Percentiles rank a stretch among this genome's conserved stretches.
Conservation (phyloP, 2,113 vertebrate genomes). For the Callipepla californica region DNA sequence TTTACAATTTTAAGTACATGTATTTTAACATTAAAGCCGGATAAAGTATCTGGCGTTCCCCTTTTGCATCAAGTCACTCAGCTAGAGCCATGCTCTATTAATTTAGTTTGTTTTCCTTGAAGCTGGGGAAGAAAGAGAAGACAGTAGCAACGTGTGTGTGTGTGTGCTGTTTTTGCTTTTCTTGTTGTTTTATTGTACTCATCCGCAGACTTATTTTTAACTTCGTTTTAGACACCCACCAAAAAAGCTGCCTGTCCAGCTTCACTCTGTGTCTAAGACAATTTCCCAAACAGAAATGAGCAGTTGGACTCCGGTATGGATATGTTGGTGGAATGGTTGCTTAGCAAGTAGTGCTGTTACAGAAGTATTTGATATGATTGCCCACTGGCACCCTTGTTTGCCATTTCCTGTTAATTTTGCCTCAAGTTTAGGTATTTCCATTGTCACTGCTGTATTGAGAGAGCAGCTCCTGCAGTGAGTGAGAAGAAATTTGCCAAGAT, state of each 20-base stretch:
- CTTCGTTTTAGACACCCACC: background rate
- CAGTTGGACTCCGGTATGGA: background rate
- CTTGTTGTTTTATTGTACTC: background rate
- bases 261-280: background rate
- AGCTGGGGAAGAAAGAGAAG: background rate
- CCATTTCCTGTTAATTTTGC: background rate
- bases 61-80: fast-evolving
- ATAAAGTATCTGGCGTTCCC: background rate
- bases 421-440: background rate
- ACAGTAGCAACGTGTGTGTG: background rate
- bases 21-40: background rate
- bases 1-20: background rate
- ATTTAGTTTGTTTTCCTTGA: background rate
- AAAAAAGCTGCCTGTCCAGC: background rate
- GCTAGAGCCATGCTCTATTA: background rate
- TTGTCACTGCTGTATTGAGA: background rate
- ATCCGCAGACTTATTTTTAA: too few species aligned
- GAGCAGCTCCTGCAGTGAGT: background rate
- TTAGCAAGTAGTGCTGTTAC: background rate
- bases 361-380: background rate
- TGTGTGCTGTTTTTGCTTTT: background rate
- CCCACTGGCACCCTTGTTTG: background rate
- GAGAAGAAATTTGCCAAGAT: background rate
- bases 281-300: background rate
- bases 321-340: background rate